Percentiles rank a stretch among this genome's conserved stretches.
Conservation (phyloP, 2,888 invertebrate genomes). For the Lepeophtheirus nordmannii region DNA sequence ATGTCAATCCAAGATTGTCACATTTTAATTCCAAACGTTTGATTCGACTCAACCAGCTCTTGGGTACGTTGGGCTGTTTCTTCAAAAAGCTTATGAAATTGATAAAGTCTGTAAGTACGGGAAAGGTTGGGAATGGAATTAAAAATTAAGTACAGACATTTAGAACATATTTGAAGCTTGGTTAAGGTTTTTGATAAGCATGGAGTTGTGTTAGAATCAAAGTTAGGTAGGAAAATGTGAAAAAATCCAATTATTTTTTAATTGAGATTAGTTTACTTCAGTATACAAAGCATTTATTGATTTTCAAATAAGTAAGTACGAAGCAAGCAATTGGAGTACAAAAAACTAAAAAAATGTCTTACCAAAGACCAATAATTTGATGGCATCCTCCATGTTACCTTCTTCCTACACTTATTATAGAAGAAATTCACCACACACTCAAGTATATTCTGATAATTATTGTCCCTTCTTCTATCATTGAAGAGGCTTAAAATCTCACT, state of each 20-base stretch:
- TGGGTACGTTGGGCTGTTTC: constrained; percentile 1
- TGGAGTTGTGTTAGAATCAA: too few relatives aligned
- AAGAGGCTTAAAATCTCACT: too few relatives aligned
- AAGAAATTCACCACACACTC: too few relatives aligned
- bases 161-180: not conserved
- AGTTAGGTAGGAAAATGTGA: too few relatives aligned
- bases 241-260: too few relatives aligned
- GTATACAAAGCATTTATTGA: not conserved
- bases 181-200: too few relatives aligned
- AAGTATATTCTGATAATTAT: too few relatives aligned
- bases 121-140: not conserved
- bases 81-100: constrained; percentile 6
- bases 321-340: not conserved
- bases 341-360: not conserved
- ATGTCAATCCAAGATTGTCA: constrained; percentile 2
- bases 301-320: too few relatives aligned
- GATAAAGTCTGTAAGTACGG: not conserved
- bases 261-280: too few relatives aligned
- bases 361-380: not conserved
- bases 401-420: too few relatives aligned
- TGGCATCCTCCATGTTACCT: not conserved
- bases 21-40: constrained; percentile 4
- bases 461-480: too few relatives aligned
- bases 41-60: constrained; percentile 5
- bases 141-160: not conserved